phyloP scores from a whole-genome alignment of 2,113 vertebrate genomes.

The Gobiocypris rarus region DNA sequence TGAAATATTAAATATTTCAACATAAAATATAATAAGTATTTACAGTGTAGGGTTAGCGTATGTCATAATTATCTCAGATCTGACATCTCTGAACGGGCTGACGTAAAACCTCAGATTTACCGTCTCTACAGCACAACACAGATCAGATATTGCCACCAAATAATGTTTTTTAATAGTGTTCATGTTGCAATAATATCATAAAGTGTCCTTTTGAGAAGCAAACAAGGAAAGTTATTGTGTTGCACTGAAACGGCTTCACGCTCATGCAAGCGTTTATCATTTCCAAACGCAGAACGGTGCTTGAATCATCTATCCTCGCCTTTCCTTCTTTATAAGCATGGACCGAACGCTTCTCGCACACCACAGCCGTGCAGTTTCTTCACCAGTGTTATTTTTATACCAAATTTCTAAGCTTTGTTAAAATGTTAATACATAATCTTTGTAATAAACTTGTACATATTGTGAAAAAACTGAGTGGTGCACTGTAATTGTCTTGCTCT shows the following conservation, averaged over 20 bases:
- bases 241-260: neutral
- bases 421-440: constrained; percentile 69
- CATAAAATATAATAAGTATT: neutral
- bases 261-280: constrained; percentile 19
- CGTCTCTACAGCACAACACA: neutral
- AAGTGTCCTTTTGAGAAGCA: neutral
- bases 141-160: neutral
- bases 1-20: constrained; percentile 11
- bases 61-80: constrained; percentile 1
- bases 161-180: neutral
- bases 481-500: neutral
- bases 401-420: constrained; percentile 62
- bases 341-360: constrained; percentile 1
- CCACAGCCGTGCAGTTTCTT: constrained; percentile 22
- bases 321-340: neutral
- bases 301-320: neutral
- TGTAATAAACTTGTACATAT: constrained; percentile 79
- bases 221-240: neutral
- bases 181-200: neutral
- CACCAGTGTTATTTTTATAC: constrained; percentile 49
- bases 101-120: too few relatives aligned
- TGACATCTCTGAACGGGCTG: neutral
- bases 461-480: constrained; percentile 29
- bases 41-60: neutral
- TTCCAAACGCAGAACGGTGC: constrained; percentile 28